Conservation (phyloP, 2,888 invertebrate species). For the Oasisia sp. region DNA sequence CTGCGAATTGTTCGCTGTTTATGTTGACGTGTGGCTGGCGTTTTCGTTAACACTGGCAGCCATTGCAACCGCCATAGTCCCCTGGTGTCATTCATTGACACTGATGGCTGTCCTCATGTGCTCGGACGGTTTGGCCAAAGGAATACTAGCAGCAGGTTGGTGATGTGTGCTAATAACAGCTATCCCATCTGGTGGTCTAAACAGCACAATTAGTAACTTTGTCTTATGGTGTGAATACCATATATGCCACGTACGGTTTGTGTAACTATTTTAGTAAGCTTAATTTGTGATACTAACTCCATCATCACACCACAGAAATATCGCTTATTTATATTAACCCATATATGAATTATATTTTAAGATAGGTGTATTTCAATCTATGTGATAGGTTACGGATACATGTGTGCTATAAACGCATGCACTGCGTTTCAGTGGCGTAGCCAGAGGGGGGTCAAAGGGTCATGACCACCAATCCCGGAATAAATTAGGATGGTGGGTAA, state of each 20-base stretch:
- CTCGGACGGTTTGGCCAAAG: background rate
- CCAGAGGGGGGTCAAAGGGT: too few species aligned
- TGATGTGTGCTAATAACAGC: background rate
- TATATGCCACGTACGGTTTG: background rate
- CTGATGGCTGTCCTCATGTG: background rate
- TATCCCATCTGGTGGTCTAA: background rate
- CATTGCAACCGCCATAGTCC: background rate
- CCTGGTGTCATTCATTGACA: background rate
- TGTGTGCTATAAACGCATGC: too few species aligned
- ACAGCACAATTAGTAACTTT: background rate
- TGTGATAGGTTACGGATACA: too few species aligned
- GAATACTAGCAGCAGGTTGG: background rate
- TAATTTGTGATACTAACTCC: too few species aligned
- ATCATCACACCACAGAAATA: too few species aligned
- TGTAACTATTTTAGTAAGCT: background rate
- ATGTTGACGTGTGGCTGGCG: conserved; percentile 13
- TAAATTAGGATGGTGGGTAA: too few species aligned
- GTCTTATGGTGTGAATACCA: too few species aligned
- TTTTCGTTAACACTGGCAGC: background rate
- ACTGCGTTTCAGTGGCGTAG: too few species aligned
- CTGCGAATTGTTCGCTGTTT: conserved; percentile 17
- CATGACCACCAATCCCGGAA: too few species aligned
- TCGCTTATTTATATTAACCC: too few species aligned
- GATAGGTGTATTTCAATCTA: too few species aligned
- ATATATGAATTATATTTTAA: too few species aligned